These are phyloP conservation scores for Limnodromus scolopaceus DNA, from an alignment of 2,797 vertebrate species.

Conservation along the genomic window DNA sequence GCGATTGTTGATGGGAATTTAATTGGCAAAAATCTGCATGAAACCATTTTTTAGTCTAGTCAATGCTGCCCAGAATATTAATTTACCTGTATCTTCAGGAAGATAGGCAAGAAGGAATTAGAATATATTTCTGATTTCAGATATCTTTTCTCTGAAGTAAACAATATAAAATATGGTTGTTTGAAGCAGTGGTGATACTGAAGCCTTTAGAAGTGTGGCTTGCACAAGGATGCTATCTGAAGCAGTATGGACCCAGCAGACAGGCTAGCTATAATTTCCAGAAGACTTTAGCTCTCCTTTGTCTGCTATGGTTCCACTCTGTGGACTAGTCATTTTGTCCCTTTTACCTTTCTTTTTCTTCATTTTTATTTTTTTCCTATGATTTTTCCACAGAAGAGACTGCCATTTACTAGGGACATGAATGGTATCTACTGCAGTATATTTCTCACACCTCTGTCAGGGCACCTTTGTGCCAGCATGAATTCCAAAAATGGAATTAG, in stretches of 20 bases:
- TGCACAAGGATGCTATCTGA: background rate
- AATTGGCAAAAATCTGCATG: background rate
- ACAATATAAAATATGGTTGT: background rate
- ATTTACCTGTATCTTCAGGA: background rate
- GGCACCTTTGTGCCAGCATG: background rate
- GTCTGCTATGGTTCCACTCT: background rate
- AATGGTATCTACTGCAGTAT: background rate
- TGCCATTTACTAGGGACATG: background rate
- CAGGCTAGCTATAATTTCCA: background rate
- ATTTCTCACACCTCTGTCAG: background rate
- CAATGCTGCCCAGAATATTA: background rate
- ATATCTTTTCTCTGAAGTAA: background rate
- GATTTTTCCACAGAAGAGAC: background rate
- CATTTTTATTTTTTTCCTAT: background rate
- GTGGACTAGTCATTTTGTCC: background rate
- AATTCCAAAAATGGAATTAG: background rate
- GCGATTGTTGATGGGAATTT: background rate
- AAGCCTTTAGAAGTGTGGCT: background rate
- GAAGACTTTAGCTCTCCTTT: background rate
- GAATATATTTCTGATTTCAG: background rate
- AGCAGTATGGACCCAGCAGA: background rate
- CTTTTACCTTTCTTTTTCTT: background rate
- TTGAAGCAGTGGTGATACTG: background rate
- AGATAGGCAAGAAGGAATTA: background rate
- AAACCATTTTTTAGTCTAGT: background rate